Conservation (phyloP, 2,113 vertebrate genomes). For the Mobula hypostoma region DNA sequence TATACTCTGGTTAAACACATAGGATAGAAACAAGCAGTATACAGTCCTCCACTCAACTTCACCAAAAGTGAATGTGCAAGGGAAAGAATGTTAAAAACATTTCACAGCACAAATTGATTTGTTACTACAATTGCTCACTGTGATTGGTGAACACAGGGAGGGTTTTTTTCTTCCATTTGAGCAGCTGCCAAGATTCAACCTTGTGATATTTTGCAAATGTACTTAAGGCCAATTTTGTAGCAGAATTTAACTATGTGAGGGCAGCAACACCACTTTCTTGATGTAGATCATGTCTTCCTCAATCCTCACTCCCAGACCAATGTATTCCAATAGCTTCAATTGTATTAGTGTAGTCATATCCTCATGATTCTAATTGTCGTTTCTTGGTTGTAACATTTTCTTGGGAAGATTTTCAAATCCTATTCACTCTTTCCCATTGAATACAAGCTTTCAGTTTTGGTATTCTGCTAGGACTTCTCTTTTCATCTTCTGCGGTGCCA, state of each 20-base stretch:
- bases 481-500: not conserved
- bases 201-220: not conserved
- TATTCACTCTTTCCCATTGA: not conserved
- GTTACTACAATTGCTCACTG: not conserved
- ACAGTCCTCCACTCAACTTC: not conserved
- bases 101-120: not conserved
- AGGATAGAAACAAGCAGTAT: not conserved
- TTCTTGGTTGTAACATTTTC: not conserved
- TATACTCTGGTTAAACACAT: not conserved
- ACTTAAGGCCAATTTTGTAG: not conserved
- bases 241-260: not conserved
- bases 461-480: not conserved
- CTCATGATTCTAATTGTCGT: not conserved
- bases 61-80: not conserved
- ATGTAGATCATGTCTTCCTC: not conserved
- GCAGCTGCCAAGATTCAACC: not conserved
- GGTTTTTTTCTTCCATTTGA: not conserved
- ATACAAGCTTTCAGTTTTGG: not conserved
- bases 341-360: not conserved
- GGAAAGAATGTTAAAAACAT: not conserved
- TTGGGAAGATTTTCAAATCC: not conserved
- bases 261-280: not conserved
- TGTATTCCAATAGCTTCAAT: not conserved
- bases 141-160: not conserved
- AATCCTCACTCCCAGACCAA: no score